Conservation (phyloP, 2,888 invertebrate genomes). For the Callyntrura guangdongensis region DNA sequence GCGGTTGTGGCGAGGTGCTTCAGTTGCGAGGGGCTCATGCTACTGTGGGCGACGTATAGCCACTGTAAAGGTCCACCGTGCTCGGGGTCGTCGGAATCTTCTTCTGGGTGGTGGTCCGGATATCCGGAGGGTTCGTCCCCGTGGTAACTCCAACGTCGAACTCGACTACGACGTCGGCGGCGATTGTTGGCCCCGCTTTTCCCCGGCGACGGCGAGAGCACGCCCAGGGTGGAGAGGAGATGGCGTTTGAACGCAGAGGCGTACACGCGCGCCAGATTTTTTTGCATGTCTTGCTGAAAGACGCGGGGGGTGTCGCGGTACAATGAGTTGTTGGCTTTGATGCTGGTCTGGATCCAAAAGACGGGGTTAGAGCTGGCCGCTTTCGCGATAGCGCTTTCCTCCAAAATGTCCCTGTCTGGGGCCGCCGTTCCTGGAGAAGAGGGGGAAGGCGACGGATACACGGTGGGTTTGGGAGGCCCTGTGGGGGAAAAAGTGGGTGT, state of each 20-base stretch:
- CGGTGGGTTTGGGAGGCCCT: constrained; percentile 54
- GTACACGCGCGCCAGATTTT: constrained; percentile 82
- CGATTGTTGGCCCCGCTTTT: neutral
- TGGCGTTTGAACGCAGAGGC: constrained; percentile 84
- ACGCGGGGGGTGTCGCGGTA: constrained; percentile 56
- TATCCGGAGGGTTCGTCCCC: neutral
- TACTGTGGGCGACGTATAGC: constrained; percentile 60
- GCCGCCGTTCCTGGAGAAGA: constrained; percentile 29
- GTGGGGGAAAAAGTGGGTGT: constrained; percentile 52
- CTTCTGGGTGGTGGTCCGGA: neutral
- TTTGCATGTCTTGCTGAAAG: constrained; percentile 82
- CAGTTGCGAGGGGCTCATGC: constrained; percentile 64
- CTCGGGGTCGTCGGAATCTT: neutral
- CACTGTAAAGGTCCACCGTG: constrained; percentile 1
- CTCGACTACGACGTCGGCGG: neutral
- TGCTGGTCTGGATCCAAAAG: constrained; percentile 84
- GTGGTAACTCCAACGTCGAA: neutral
- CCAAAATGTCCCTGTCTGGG: constrained; percentile 42
- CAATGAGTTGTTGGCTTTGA: constrained; percentile 77
- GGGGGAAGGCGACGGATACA: constrained; percentile 1
- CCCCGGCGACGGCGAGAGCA: constrained; percentile 55
- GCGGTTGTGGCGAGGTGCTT: constrained; percentile 80
- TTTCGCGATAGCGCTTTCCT: neutral
- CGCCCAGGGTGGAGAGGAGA: constrained; percentile 80
- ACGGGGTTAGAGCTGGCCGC: constrained; percentile 60